Evolutionary conservation across 2,888 invertebrate species (phyloP).

Genomic region (Neuroscelio doddi): DNA sequence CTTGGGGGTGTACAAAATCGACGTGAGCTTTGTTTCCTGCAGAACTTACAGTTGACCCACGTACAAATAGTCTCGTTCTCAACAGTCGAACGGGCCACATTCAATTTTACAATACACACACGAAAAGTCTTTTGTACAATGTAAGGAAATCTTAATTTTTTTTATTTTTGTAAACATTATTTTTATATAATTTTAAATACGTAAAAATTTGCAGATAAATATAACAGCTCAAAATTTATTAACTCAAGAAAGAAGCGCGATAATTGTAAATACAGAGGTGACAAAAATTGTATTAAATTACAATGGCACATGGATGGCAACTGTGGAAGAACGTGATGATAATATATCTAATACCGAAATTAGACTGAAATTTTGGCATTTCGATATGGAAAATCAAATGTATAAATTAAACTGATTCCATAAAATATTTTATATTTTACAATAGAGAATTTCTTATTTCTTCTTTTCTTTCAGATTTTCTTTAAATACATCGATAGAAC

Average conservation of each 20-base stretch:
- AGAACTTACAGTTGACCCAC: conserved; percentile 77
- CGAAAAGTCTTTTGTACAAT: conserved; percentile 80
- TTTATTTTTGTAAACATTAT: conserved; percentile 11
- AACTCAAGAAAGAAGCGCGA: conserved; percentile 76
- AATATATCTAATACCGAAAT: conserved; percentile 76
- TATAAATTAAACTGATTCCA: conserved; percentile 63
- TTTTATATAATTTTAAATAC: conserved; percentile 11
- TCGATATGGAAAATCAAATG: conserved; percentile 76
- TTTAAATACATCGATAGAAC: conserved; percentile 82
- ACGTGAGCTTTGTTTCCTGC: conserved; percentile 75
- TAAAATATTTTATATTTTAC: conserved; percentile 2
- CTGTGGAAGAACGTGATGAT: conserved; percentile 79
- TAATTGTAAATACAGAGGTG: conserved; percentile 79
- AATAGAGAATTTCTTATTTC: not conserved
- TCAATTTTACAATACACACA: conserved; percentile 81
- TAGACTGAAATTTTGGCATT: conserved; percentile 85
- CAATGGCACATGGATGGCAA: conserved; percentile 83
- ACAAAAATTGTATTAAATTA: conserved; percentile 79
- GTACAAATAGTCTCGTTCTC: conserved; percentile 78
- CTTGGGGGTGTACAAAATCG: too few relatives aligned
- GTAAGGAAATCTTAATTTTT: conserved; percentile 72
- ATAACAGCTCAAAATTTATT: conserved; percentile 81
- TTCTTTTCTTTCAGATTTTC: conserved; percentile 74
- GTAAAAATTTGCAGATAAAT: conserved; percentile 75
- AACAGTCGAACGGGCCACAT: conserved; percentile 84